A percentile compares a stretch with the other conserved stretches of the same genome.
Evolutionary conservation across 2,113 vertebrate genomes (phyloP).

Genomic region (Ariopsis seemanni): DNA sequence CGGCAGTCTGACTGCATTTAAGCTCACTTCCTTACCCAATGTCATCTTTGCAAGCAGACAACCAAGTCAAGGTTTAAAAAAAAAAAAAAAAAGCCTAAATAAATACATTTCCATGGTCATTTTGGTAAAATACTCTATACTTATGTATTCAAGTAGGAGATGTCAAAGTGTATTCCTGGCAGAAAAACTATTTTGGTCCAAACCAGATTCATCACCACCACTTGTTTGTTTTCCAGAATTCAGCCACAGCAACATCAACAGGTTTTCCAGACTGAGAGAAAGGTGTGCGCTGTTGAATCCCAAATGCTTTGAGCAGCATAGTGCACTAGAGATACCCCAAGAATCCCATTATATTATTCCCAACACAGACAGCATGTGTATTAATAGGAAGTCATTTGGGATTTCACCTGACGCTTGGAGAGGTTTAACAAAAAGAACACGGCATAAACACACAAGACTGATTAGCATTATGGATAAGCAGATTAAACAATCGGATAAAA

Average conservation of each 20-base stretch:
- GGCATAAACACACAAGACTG: neutral
- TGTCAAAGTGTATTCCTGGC: neutral
- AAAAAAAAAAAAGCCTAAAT: neutral
- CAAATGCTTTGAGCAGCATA: neutral
- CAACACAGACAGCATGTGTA: neutral
- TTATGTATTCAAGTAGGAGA: neutral
- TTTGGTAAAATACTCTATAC: neutral
- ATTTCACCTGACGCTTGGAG: neutral
- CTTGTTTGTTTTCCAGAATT: neutral
- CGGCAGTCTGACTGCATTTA: neutral
- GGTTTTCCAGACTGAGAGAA: neutral
- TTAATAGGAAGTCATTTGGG: neutral
- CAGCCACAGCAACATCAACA: no score
- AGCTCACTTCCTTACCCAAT: neutral
- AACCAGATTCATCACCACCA: neutral
- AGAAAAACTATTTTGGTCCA: neutral
- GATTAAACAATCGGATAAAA: neutral
- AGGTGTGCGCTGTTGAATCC: neutral
- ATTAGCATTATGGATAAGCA: neutral
- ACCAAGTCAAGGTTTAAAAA: neutral
- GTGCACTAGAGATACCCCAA: neutral
- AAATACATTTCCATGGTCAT: neutral
- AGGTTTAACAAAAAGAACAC: neutral
- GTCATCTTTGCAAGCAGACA: neutral
- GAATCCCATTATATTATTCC: neutral